Evolutionary conservation across 1,140 invertebrate genomes (phyloP), one percentile per base, ranked within the genome.

Genomic region (Brachionus koreanus): DNA sequence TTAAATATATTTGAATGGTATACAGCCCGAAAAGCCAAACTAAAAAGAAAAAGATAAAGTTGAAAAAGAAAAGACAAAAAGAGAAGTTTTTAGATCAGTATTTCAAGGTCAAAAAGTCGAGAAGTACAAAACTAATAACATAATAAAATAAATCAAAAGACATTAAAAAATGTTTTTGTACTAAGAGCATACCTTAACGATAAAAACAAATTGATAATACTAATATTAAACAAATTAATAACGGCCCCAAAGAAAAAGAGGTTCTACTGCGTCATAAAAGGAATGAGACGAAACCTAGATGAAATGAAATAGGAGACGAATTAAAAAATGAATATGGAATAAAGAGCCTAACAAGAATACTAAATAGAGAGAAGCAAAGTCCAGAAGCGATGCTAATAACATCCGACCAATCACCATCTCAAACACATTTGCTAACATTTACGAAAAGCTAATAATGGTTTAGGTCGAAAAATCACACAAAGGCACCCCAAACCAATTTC

Each of bases 281-380:
- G 33, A 37, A 23, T 69, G 6, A 69, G 65, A 23, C 33, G 35
- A 69, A 69, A 69, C 35, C 6, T 69, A 42, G 65, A 69, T 37
- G 65, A 69, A 69, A 37, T 39, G 65, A 69, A 13, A 13, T 69
- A 69, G 13, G 35, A 69, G 35, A 69, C 0, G 65, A 69, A 39
- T n/a, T 69, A 13, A 12, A 3, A 19, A 69, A 39, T 13, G 65
- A 69, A 3, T 69, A 42, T 39, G 35, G n/a, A 16, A 39, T 69
- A 13, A 69, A 69, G 37, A 42, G 65, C 65, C 33, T 69, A 39
- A 39, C 7, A 69, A 69, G 65, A 23, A 69, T 69, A 69, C 9
- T 69, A 39, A 69, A 69, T 10, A 37, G 19, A 69, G 65, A 69
- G 10, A 69, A 69, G 37, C 33, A 69, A 69, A 69, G 65, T n/a